Base-by-base conservation (phyloP, 2,888 invertebrate genomes). In the Alloscopus bannaensis region DNA sequence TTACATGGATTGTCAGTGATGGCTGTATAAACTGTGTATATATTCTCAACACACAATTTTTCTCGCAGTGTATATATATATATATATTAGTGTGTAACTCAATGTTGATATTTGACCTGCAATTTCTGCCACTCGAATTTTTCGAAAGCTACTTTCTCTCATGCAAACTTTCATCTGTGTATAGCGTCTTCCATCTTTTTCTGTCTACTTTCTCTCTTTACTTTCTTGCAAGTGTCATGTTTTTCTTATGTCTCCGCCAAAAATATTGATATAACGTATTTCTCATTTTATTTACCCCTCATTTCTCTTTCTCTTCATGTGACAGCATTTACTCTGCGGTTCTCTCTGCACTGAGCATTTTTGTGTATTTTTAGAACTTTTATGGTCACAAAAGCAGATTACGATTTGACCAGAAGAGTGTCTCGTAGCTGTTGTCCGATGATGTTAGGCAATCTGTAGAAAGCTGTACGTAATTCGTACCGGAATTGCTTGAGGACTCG, bases 1-100 rank as follows among this genome's bases (percentile, higher is more conserved):
- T 66, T 77, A 69, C 47, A 64, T 78, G 57, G 77, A 70, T n/a
- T 78, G 70, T 78, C 70, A 71, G 47, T 78, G 70, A 76, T 78
- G 77, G 77, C 70, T 71, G 70, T 71, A 65, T 62, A 42, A 31
- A 66, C 50, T 77, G 62, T 68, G 31, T 68, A 73, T 45, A 42
- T 31, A 16, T 47, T n/a, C n/a, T 71, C 36, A 28, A 68, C 52
- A 47, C 20, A 52, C 24, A 50, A 40, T 73, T 28, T 55, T 64
- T 60, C 40, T 52, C 62, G 59, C 68, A 75, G 68, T 69, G 62
- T n/a, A n/a, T n/a, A n/a, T n/a, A n/a, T n/a, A n/a, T n/a, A n/a
- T n/a, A 55, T 69, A 31, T 68, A 42, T 68, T 70, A 57, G 47
- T 65, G 31, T 71, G 66, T 78, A 20, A 29, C 31, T 29, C 42